Conservation (phyloP, 35 echinoderm and acorn worm species). For the Holothuria glaberrima region DNA sequence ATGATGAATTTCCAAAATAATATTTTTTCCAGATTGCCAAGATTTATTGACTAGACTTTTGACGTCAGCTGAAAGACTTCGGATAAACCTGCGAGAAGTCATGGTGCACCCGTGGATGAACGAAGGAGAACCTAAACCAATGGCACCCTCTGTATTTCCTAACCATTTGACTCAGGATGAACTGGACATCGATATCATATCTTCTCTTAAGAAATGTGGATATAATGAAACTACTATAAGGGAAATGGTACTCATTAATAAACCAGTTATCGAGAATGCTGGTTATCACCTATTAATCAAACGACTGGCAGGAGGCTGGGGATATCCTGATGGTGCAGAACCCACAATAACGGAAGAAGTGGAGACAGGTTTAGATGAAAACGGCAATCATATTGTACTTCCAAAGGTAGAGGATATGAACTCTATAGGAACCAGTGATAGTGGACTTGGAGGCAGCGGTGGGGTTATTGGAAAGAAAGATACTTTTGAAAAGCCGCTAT, state of each 20-base stretch:
- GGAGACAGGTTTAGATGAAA: not conserved
- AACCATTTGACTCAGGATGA: not conserved
- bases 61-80: constrained; percentile 50
- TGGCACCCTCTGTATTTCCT: constrained; percentile 57
- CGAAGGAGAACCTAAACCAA: constrained; percentile 60
- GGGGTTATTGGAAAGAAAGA: not conserved
- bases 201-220: constrained; percentile 63
- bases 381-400: constrained; percentile 19
- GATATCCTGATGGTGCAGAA: constrained; percentile 71
- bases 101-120: constrained; percentile 95
- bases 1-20: not conserved
- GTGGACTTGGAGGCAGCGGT: not conserved
- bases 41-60: constrained; percentile 73
- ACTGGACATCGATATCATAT: constrained; percentile 61
- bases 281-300: constrained; percentile 78
- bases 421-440: not conserved
- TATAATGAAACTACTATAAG: constrained; percentile 47
- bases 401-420: not conserved
- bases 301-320: constrained; percentile 78
- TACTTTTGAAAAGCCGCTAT: not conserved
- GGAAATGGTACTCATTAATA: constrained; percentile 67
- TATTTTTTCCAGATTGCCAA: constrained; percentile 74
- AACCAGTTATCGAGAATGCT: constrained; percentile 77
- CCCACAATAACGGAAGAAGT: constrained; percentile 6
- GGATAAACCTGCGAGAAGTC: constrained; percentile 77